Conservation (phyloP, 2,113 vertebrate species). For the Ailuropoda melanoleuca region DNA sequence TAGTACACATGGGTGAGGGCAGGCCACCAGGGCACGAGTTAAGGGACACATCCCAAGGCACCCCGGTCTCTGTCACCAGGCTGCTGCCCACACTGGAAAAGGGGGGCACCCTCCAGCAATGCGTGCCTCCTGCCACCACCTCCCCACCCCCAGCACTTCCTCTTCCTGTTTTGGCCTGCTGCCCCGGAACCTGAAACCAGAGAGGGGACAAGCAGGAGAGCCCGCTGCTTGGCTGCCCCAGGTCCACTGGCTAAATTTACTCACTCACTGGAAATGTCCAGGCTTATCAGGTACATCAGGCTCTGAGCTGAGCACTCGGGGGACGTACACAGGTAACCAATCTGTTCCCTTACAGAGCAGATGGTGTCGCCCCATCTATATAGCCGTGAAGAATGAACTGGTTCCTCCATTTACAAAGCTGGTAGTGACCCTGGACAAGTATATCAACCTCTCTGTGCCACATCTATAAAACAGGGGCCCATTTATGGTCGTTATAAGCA, state of each 20-base stretch:
- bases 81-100: not conserved
- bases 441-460: not conserved
- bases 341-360: not conserved
- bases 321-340: not conserved
- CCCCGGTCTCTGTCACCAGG: not conserved
- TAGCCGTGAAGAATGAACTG: not conserved
- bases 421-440: not conserved
- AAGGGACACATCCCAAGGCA: not conserved
- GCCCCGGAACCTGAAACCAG: constrained; percentile 41
- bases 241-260: not conserved
- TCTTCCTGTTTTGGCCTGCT: constrained; percentile 67
- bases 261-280: not conserved
- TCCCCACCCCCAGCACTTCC: constrained; percentile 48
- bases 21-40: not conserved
- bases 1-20: not conserved
- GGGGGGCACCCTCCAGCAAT: not conserved
- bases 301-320: not conserved
- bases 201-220: not conserved
- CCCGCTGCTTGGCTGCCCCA: not conserved
- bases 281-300: not conserved
- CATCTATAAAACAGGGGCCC: not conserved
- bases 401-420: not conserved
- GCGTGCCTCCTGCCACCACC: not conserved
- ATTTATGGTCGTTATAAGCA: not conserved
- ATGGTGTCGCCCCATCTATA: not conserved